Base-by-base conservation (phyloP, 2,888 invertebrate genomes). In the Drosophila paracracens region DNA sequence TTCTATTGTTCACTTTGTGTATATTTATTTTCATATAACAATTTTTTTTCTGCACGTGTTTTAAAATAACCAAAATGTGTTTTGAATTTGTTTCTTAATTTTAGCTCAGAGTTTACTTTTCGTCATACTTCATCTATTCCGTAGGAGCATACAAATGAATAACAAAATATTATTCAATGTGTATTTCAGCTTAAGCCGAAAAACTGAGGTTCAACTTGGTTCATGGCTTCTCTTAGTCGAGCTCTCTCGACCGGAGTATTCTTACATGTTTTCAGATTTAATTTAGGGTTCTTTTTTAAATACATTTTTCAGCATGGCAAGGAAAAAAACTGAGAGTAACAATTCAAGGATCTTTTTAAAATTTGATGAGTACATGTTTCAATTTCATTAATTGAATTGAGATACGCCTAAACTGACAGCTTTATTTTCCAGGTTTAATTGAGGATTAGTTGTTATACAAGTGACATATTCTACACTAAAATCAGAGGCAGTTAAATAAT, bases 151-250 rank as follows among this genome's bases (percentile, higher is more conserved):
- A 25, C 11, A 53, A n/a, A 50, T 56, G 40, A 38, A 29, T 13
- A 46, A 50, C 29, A 52, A 10, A 48, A 59, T 57, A 52, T 35
- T 43, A 46, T 33, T 51, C 43, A n/a, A 11, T n/a, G 40, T 58
- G 52, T 33, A 62, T 65, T 58, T 54, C 33, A 64, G 63, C 53
- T 53, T n/a, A 59, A 63, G 43, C 54, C 38, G 50, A 38, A 53
- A n/a, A 10, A 10, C 10, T n/a, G 40, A 1, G 10, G 3, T 40
- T 40, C 10, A 40, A 40, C n/a, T n/a, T 10, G 10, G n/a, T 40
- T 40, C n/a, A n/a, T 40, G n/a, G 40, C n/a, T n/a, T 40, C 10
- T 18, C 4, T 40, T n/a, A 40, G n/a, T n/a, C 10, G n/a, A 40
- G 2, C 10, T 4, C 4, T 35, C 4, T 13, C 13, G 4, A 13